A percentile compares a stretch with the other conserved stretches of the same genome.
Evolutionary conservation across 2,888 invertebrate species (phyloP).

Genomic region (Lochmaea capreae): DNA sequence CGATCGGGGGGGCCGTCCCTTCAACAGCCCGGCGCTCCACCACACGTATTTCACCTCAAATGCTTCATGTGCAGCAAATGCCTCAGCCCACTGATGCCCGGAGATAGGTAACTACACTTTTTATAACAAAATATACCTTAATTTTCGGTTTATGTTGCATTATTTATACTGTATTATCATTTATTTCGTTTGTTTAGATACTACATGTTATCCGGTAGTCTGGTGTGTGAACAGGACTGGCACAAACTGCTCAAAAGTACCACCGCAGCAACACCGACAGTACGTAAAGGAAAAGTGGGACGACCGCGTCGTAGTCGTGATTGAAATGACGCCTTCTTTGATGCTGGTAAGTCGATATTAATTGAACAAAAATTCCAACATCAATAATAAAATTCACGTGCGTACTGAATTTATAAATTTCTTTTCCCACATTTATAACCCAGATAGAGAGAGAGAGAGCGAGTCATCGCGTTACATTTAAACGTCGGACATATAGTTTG

Average conservation of each 20-base stretch:
- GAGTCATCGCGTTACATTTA: constrained; percentile 1
- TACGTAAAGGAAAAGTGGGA: constrained; percentile 90
- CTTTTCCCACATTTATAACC: constrained; percentile 20
- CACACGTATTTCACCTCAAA: constrained; percentile 92
- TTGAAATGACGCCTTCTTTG: constrained; percentile 71
- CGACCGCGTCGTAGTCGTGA: constrained; percentile 90
- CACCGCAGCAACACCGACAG: constrained; percentile 73
- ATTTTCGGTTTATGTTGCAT: not conserved
- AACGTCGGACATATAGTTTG: constrained; percentile 44
- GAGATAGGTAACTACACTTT: constrained; percentile 70
- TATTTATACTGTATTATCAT: constrained; percentile 58
- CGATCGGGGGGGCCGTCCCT: constrained; percentile 75
- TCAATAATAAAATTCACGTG: constrained; percentile 8
- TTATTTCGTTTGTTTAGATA: constrained; percentile 65
- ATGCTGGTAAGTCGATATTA: constrained; percentile 51
- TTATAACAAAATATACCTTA: not conserved
- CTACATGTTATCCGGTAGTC: constrained; percentile 89
- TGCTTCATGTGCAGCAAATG: constrained; percentile 97
- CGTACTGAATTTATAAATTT: not conserved
- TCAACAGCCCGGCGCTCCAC: constrained; percentile 70
- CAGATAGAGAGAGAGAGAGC: not conserved
- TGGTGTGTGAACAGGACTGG: constrained; percentile 96
- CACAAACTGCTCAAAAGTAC: constrained; percentile 89
- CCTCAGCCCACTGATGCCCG: constrained; percentile 87
- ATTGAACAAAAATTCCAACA: not conserved